Base-by-base conservation (phyloP, 2,888 invertebrate species). In the Sylvicola fuscatus region DNA sequence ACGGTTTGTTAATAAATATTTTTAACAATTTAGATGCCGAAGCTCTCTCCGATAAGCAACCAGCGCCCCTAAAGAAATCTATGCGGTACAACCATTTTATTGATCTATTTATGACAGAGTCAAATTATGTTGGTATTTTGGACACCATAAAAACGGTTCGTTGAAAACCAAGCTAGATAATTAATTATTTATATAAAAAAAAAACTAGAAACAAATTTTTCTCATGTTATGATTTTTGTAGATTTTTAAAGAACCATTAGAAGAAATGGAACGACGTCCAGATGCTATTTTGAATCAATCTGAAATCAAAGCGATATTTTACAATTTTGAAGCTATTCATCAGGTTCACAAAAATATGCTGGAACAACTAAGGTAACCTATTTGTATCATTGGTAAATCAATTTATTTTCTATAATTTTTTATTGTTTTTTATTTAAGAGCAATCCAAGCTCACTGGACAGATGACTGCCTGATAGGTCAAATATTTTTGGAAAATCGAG, bases 81-180 rank as follows among this genome's bases (percentile, higher is more conserved):
- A 59, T 58, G 59, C 49, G 61, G n/a, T 56, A 53, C 35, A 60
- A 61, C 49, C 61, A 60, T 45, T 59, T 55, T 40, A 70, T 82
- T 61, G 97, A 98, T 61, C 68, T 98, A 47, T 71, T 87, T 42
- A 87, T 92, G 58, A 98, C 98, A 1, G 98, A 98, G 60, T 82
- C 79, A 39, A 98, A 98, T 67, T 98, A 97, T 59, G 92, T 97
- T 40, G 81, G 80, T 41, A 92, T 97, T 51, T 68, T 98, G 47
- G 75, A 84, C 48, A 90, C 90, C 28, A 87, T 98, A 49, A 74
- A 92, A 52, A 83, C 75, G 57, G 93, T 86, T 60, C 8, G 21
- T 21, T n/a, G n/a, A 21, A 21, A 21, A 21, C 8, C 21, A 21
- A 6, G 4, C 21, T 6, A 6, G 5, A 21, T 21, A 21, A 21